Evolutionary conservation across 2,113 vertebrate genomes (phyloP), one percentile per base, ranked within the genome.

Genomic region (Thunnus maccoyii): DNA sequence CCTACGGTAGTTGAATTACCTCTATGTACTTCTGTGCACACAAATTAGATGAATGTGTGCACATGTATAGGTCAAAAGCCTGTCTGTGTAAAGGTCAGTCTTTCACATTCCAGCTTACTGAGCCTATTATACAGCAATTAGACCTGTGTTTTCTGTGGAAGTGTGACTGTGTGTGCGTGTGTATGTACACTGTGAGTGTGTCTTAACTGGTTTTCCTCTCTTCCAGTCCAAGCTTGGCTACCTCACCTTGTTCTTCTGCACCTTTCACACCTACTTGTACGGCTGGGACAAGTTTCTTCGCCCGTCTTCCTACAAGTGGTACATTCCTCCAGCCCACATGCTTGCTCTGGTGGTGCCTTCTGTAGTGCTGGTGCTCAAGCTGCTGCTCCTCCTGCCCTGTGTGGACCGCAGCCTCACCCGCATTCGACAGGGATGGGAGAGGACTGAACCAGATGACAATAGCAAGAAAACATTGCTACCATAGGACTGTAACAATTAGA

Each of bases 401-500:
- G 30, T 99, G 66, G 96, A 98, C 86, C 95, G 82, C 62, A 92
- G 73, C 3, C 90, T 99, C 30, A 96, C 84, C 0, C 89, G 65
- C 58, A 99, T 99, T 76, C 96, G 97, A 17, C 96, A 97, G 71
- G 98, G 98, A 47, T 98, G 97, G 97, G 98, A 97, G 86, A 96
- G 95, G 72, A 92, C 22, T 1, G 62, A 83, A 48, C 36, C 46
- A 1, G 80, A 77, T 17, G 74, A 89, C 0, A 72, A 50, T 13
- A 70, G 41, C 60, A 80, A 17, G 46, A 85, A 78, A 54, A 58
- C 83, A 2, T 80, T 95, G 22, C 80, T 94, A 16, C 47, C 76
- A 9, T 93, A 92, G 58, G 6, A 56, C 5, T 2, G 3, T 44
- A 1, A 27, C 32, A 51, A 11, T 66, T 4, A 9, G 5, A 55